Evolutionary conservation across 2,888 invertebrate genomes (phyloP).

Genomic region (Lymantria monacha): DNA sequence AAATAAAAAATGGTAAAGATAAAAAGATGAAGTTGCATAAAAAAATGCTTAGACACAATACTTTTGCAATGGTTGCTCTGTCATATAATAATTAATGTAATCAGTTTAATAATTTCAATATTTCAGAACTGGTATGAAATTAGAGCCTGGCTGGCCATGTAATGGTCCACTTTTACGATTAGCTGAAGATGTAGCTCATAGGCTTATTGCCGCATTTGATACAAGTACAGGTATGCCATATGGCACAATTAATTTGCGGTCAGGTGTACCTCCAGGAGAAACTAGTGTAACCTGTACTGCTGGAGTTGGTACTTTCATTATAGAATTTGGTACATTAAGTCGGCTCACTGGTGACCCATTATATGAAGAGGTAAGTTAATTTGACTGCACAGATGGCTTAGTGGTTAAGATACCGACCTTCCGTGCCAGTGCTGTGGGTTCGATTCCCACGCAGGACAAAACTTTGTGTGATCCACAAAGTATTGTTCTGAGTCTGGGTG

Average conservation of each 20-base stretch:
- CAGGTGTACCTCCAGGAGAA: constrained; percentile 96
- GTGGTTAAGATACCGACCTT: too few species aligned
- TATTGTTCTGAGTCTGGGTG: too few species aligned
- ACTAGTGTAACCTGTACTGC: constrained; percentile 99
- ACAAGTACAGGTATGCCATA: constrained; percentile 98
- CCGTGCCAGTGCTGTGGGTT: too few species aligned
- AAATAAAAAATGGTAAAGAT: too few species aligned
- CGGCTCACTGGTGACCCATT: constrained; percentile 96
- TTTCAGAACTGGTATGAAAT: constrained; percentile 86
- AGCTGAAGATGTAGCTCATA: constrained; percentile 96
- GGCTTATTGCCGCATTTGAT: constrained; percentile 94
- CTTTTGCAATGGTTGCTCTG: too few species aligned
- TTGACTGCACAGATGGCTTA: too few species aligned
- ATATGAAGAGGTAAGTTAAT: constrained; percentile 89
- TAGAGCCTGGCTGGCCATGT: constrained; percentile 98
- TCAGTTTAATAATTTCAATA: neutral
- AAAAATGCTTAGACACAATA: too few species aligned
- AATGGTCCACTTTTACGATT: constrained; percentile 95
- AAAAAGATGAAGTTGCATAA: too few species aligned
- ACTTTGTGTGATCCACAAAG: too few species aligned
- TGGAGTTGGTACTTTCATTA: constrained; percentile 97
- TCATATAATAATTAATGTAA: too few species aligned
- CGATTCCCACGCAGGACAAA: too few species aligned
- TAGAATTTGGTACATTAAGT: constrained; percentile 97
- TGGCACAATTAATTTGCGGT: constrained; percentile 95